phyloP scores from a whole-genome alignment of 2,113 vertebrate species.

The Barbus barbus region DNA sequence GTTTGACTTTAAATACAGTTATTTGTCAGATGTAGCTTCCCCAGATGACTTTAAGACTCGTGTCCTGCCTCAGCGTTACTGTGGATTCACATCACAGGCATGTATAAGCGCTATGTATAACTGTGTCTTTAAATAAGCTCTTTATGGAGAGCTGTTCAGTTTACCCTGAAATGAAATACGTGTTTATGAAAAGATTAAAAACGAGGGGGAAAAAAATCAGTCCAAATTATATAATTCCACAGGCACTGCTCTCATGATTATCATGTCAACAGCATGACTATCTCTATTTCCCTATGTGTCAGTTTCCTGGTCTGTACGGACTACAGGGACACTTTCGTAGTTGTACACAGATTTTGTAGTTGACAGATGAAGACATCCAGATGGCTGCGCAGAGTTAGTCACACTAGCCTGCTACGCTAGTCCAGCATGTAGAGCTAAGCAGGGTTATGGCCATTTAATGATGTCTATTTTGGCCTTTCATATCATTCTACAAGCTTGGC shows the following conservation, averaged over 20 bases:
- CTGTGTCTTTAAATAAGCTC: neutral
- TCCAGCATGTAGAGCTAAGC: slow-evolving; percentile 31
- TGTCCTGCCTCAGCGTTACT: neutral
- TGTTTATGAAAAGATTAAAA: slow-evolving; percentile 16
- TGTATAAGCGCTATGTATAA: neutral
- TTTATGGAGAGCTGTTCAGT: slow-evolving; percentile 2
- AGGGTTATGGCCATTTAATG: slow-evolving; percentile 22
- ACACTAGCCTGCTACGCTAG: slow-evolving; percentile 47
- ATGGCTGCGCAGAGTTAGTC: slow-evolving; percentile 51
- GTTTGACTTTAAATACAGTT: neutral
- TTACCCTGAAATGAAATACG: neutral
- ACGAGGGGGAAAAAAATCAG: neutral
- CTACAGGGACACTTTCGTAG: slow-evolving; percentile 28
- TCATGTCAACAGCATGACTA: slow-evolving; percentile 34
- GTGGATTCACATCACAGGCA: slow-evolving; percentile 11
- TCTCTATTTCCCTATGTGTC: slow-evolving; percentile 43
- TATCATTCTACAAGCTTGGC: slow-evolving; percentile 36
- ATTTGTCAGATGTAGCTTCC: neutral
- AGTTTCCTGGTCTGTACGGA: slow-evolving; percentile 25
- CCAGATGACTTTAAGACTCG: neutral
- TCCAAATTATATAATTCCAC: neutral
- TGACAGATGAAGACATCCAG: slow-evolving; percentile 72
- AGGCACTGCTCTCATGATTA: slow-evolving; percentile 2
- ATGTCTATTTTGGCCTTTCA: slow-evolving; percentile 36
- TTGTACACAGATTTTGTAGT: slow-evolving; percentile 49